Evolutionary conservation across 2,888 invertebrate species (phyloP), one percentile per base, ranked within the genome.

Genomic region (Candidula unifasciata): DNA sequence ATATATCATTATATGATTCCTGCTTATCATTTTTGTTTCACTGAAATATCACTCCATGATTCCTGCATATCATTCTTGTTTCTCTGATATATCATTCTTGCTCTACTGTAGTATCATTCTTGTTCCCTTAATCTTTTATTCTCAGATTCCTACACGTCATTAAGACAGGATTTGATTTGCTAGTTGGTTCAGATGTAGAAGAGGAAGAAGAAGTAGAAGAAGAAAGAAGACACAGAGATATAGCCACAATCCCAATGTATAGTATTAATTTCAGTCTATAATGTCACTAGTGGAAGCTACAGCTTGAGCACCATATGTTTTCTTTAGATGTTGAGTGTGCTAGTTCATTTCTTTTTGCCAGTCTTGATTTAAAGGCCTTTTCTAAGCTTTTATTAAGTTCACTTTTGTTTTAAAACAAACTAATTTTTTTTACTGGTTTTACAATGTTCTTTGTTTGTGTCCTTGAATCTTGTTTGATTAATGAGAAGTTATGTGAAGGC

Each of bases 61-160:
- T n/a, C n/a, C n/a, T n/a, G n/a, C 2, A 8, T 27, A 60, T 66
- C n/a, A n/a, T 66, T 13, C n/a, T 66, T 66, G 27, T 18, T 16
- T 18, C 52, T 57, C 21, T 57, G 69, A 37, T 84, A 8, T 84
- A 30, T n/a, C 3, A 2, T 24, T 27, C 27, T 13, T 66, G 27
- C 27, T 27, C 27, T 6, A 27, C 27, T 66, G n/a, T n/a, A 3
- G 8, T 27, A 60, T 8, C n/a, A n/a, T 66, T 13, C n/a, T 66
- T 66, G 6, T 18, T 16, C 30, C 52, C 37, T 37, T 57, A 60
- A 37, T 84, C 24, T 84, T n/a, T 68, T 54, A 24, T 84, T 80
- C 57, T 74, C 84, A 84, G 84, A 84, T 84, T 84, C 78, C 80
- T 84, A 73, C 80, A 73, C 64, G 66, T 74, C 64, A 73, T 84